phyloP scores from a whole-genome alignment of 2,113 vertebrate genomes.

The Elephas maximus region DNA sequence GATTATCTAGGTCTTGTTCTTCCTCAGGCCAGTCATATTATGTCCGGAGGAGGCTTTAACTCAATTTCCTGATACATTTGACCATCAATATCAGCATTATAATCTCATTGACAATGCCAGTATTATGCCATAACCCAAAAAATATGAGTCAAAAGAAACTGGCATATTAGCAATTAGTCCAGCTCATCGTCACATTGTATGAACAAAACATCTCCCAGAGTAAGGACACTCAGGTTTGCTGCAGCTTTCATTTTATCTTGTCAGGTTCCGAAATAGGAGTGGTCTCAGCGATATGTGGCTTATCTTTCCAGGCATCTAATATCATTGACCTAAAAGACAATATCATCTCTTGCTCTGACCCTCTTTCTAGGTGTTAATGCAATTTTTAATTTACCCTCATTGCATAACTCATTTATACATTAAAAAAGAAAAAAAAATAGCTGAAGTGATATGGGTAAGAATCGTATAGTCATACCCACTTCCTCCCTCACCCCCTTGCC shows the following conservation, averaged over 20 bases:
- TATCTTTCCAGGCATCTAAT: neutral
- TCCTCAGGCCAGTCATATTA: neutral
- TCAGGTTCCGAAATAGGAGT: neutral
- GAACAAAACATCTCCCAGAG: neutral
- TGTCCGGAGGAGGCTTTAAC: neutral
- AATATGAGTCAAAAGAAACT: neutral
- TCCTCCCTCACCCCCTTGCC: too few relatives aligned
- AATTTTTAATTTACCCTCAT: neutral
- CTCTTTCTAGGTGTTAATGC: neutral
- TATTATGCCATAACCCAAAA: neutral
- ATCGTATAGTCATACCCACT: neutral
- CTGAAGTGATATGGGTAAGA: neutral
- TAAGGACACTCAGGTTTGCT: neutral
- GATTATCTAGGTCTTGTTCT: neutral
- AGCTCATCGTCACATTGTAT: neutral
- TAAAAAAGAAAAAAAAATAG: neutral
- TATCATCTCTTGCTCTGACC: neutral
- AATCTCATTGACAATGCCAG: neutral
- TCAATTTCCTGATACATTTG: neutral
- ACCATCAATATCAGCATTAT: neutral
- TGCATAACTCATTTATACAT: neutral
- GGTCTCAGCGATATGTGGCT: neutral
- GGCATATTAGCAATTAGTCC: neutral
- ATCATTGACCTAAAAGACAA: neutral
- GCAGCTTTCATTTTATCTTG: neutral